A percentile compares a stretch with the other conserved stretches of the same genome.
Conservation (phyloP, 2,888 invertebrate genomes). For the Catocala sponsa region DNA sequence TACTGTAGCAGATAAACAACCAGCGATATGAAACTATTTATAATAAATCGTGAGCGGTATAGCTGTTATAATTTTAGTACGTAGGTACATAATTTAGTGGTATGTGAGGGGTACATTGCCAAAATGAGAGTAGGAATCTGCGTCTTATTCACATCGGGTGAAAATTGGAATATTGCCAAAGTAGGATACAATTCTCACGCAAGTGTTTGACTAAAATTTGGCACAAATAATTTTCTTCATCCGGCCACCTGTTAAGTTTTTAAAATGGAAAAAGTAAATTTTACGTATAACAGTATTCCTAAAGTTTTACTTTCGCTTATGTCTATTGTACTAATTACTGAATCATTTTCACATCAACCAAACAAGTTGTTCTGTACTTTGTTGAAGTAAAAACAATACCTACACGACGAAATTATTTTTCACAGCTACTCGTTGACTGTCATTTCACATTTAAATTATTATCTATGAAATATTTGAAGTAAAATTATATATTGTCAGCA, state of each 20-base stretch:
- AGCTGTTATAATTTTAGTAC: conserved; percentile 36
- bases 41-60: conserved; percentile 21
- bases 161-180: conserved; percentile 81
- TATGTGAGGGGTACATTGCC: conserved; percentile 65
- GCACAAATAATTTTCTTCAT: conserved; percentile 76
- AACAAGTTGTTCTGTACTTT: too few relatives aligned
- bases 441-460: too few relatives aligned
- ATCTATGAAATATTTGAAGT: background rate
- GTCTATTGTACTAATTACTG: background rate
- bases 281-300: background rate
- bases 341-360: too few relatives aligned
- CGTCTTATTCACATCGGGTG: conserved; percentile 70
- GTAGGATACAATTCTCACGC: conserved; percentile 68
- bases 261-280: conserved; percentile 30
- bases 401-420: too few relatives aligned
- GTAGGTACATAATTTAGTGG: conserved; percentile 29
- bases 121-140: conserved; percentile 77
- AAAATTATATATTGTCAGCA: too few relatives aligned
- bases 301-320: background rate
- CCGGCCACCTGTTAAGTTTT: conserved; percentile 71
- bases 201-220: conserved; percentile 74
- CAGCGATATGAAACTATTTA: conserved; percentile 7
- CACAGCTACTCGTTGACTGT: too few relatives aligned
- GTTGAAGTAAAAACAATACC: too few relatives aligned
- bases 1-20: conserved; percentile 2